These are phyloP conservation scores for Asobara japonica DNA, from an alignment of 1,140 invertebrate species.

Conservation along the genomic window DNA sequence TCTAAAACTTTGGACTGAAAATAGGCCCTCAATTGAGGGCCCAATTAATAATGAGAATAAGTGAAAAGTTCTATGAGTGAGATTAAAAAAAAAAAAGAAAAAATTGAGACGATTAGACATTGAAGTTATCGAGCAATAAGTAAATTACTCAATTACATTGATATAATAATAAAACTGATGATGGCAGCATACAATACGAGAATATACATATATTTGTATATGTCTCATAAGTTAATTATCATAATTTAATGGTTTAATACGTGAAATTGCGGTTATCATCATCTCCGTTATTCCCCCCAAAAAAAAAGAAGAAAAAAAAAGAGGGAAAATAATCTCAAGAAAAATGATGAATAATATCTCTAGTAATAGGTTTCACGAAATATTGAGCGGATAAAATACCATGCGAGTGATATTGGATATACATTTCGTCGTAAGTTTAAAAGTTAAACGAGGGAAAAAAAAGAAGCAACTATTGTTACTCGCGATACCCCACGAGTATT, in stretches of 20 bases:
- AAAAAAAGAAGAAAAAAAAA: background rate
- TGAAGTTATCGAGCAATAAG: slow-evolving; percentile 62
- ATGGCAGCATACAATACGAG: slow-evolving; percentile 33
- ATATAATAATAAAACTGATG: slow-evolving; percentile 4
- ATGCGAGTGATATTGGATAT: slow-evolving; percentile 30
- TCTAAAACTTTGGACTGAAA: slow-evolving; percentile 1
- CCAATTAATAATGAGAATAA: slow-evolving; percentile 10
- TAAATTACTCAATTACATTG: slow-evolving; percentile 43
- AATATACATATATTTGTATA: slow-evolving; percentile 40
- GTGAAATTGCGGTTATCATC: background rate
- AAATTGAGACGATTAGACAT: slow-evolving; percentile 31
- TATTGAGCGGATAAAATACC: background rate
- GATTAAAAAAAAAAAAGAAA: too few relatives aligned
- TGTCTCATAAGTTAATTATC: slow-evolving; percentile 37
- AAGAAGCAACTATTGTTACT: slow-evolving; percentile 24
- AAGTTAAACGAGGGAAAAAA: too few relatives aligned
- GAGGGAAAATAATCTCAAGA: background rate
- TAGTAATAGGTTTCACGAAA: slow-evolving; percentile 4
- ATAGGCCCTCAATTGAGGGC: slow-evolving; percentile 7
- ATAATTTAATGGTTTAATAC: slow-evolving; percentile 33
- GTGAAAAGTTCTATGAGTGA: background rate
- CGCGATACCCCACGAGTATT: slow-evolving; percentile 26
- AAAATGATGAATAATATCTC: slow-evolving; percentile 15
- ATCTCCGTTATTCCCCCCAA: background rate
- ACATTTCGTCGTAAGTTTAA: slow-evolving; percentile 16